These are phyloP conservation scores for Microctonus aethiopoides DNA, from an alignment of 2,888 invertebrate species.

Conservation along the genomic window DNA sequence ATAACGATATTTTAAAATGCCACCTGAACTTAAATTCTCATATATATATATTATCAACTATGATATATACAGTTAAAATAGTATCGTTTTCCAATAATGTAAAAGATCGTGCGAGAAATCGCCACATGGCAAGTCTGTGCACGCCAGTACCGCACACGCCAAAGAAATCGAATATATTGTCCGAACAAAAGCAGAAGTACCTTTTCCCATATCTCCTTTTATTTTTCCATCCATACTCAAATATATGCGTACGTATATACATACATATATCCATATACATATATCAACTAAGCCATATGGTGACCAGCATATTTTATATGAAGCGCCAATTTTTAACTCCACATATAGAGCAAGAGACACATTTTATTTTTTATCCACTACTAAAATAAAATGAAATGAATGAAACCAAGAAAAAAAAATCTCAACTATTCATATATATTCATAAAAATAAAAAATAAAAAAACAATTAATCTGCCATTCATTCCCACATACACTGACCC, in stretches of 20 bases:
- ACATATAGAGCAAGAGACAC: constrained; percentile 44
- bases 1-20: neutral
- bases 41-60: neutral
- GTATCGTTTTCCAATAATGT: constrained; percentile 61
- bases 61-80: constrained; percentile 51
- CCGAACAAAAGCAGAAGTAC: constrained; percentile 12
- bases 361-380: constrained; percentile 44
- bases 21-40: neutral
- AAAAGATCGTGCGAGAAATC: constrained; percentile 35
- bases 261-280: neutral
- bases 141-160: constrained; percentile 28
- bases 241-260: neutral
- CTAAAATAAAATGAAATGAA: neutral
- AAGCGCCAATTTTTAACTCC: constrained; percentile 62
- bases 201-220: constrained; percentile 23
- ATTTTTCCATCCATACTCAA: neutral
- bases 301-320: constrained; percentile 60
- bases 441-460: neutral
- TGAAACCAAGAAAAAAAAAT: neutral
- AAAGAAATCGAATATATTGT: constrained; percentile 42
- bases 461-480: too few species aligned
- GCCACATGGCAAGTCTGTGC: constrained; percentile 9
- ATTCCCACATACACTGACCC: too few species aligned
- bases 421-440: neutral
- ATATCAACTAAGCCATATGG: constrained; percentile 52